These are phyloP conservation scores for Dicrostonyx torquatus DNA, from an alignment of 2,797 vertebrate genomes.

Conservation along the genomic window DNA sequence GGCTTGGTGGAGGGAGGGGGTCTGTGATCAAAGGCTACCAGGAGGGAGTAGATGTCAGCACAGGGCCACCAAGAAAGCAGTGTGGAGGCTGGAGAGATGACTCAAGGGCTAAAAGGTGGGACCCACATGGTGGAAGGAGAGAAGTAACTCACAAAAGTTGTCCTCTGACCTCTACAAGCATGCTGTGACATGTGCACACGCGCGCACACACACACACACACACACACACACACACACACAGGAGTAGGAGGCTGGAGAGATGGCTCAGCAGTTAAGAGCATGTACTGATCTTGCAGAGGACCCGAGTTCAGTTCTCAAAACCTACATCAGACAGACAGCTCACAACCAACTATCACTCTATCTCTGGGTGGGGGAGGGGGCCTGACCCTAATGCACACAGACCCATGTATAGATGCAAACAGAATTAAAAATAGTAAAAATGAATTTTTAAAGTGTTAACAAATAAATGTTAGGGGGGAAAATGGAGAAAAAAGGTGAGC, in stretches of 20 bases:
- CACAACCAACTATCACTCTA: neutral
- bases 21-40: neutral
- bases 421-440: neutral
- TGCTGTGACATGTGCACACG: neutral
- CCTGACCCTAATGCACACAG: neutral
- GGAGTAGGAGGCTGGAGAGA: neutral
- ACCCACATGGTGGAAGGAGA: neutral
- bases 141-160: neutral
- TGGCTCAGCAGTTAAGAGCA: neutral
- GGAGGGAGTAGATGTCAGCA: neutral
- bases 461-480: neutral
- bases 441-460: neutral
- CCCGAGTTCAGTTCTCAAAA: neutral
- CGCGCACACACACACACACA: neutral
- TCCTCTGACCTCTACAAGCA: neutral
- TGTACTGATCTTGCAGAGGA: neutral
- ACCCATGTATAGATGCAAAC: neutral
- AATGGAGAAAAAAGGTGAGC: neutral
- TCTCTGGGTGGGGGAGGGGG: too few species aligned
- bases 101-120: neutral
- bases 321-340: neutral
- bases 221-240: neutral
- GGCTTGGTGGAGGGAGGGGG: neutral
- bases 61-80: neutral
- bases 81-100: neutral